Evolutionary conservation across 2,888 invertebrate genomes (phyloP).

Genomic region (Busseola fusca): DNA sequence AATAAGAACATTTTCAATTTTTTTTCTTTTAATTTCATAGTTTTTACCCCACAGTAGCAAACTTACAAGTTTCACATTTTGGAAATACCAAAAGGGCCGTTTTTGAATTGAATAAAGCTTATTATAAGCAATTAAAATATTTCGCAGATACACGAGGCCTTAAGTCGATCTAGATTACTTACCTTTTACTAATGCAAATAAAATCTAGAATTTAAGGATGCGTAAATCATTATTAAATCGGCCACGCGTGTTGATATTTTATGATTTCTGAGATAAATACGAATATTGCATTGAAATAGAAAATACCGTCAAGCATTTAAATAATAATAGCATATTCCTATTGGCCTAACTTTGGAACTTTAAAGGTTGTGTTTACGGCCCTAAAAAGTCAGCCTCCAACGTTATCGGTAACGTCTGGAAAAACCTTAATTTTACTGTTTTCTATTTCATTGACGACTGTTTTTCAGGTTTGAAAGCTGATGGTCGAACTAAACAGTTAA

Average conservation of each 20-base stretch:
- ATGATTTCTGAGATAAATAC: slow-evolving; percentile 29
- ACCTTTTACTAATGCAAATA: slow-evolving; percentile 30
- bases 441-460: neutral
- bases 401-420: neutral
- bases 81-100: neutral
- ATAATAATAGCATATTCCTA: too few species aligned
- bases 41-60: neutral
- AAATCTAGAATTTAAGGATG: slow-evolving; percentile 37
- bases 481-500: neutral
- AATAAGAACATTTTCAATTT: neutral
- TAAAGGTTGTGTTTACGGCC: neutral
- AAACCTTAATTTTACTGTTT: neutral
- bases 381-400: neutral
- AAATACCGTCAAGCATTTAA: neutral
- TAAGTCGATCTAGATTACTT: slow-evolving; percentile 20
- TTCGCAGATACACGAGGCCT: neutral
- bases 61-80: neutral
- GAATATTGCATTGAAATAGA: slow-evolving; percentile 17
- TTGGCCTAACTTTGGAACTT: neutral
- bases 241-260: slow-evolving; percentile 26
- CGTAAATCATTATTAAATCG: slow-evolving; percentile 39
- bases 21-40: neutral
- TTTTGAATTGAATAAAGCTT: slow-evolving; percentile 5
- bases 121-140: slow-evolving; percentile 7
- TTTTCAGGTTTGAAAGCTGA: neutral